Evolutionary conservation across 2,797 vertebrate species (phyloP), one percentile per base, ranked within the genome.

Genomic region (Cyprinodon diabolis): DNA sequence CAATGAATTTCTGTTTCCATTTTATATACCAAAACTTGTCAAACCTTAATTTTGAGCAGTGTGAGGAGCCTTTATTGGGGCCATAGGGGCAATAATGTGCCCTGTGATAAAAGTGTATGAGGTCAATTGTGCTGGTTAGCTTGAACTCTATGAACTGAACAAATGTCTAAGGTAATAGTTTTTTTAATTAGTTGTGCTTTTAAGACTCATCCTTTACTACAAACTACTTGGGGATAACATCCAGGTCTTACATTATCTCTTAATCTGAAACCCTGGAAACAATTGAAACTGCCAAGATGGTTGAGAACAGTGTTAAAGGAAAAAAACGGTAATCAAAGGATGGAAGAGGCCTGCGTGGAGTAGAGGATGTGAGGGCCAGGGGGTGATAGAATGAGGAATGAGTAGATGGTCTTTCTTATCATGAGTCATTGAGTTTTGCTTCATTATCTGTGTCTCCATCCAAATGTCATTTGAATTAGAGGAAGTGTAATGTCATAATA

Each of bases 341-440:
- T 1, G 47, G 74, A 65, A 80, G 56, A 76, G 69, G 81, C 72
- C 3, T 2, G 66, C 73, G 69, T 4, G 47, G 62, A 68, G 56
- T 58, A 72, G 76, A 81, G 76, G 72, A 54, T 30, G 37, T n/a
- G 71, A 63, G 58, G 72, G 69, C 74, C 0, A n/a, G 49, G 54
- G 40, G 60, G 72, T 62, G 82, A 83, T 84, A 83, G 84, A 85
- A 84, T 80, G 86, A 90, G 83, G 57, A 65, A 90, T 85, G 84
- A 77, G 58, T 37, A 68, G 84, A 83, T 60, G 68, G 74, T 80
- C 78, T 81, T 84, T 91, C 86, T 87, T 92, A 90, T 90, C 85
- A 93, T 91, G 88, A 86, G 77, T 91, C 90, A 89, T 47, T 91
- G 91, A 92, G 79, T 90, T 91, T 87, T 81, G 84, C 79, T 79